Percentiles rank a stretch among this genome's conserved stretches.
These are phyloP conservation scores for Pristiophorus japonicus DNA, from an alignment of 2,113 vertebrate species.

Conservation along the genomic window DNA sequence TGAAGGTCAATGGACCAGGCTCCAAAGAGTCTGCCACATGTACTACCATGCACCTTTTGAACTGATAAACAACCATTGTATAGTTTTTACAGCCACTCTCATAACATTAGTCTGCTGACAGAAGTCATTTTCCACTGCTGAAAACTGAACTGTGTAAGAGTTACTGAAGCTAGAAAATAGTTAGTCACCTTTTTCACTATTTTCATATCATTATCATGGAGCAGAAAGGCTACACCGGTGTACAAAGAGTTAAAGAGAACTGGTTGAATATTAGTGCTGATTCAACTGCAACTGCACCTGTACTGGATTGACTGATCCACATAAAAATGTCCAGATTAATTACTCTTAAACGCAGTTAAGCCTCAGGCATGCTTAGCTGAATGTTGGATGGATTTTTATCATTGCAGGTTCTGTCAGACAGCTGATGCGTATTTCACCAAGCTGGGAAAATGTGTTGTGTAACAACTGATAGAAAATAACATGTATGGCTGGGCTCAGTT, in stretches of 20 bases:
- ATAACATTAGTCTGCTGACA: not conserved
- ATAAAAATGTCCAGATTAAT: conserved; percentile 17
- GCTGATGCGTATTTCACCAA: not conserved
- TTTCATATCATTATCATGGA: not conserved
- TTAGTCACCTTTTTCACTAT: not conserved
- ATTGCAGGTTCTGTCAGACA: not conserved
- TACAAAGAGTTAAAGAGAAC: not conserved
- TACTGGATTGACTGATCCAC: not conserved
- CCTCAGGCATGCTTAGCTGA: not conserved
- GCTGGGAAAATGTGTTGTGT: not conserved
- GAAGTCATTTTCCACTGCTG: not conserved
- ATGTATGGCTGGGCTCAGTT: not conserved
- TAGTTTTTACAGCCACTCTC: not conserved
- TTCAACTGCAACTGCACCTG: conserved; percentile 11
- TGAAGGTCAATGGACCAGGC: conserved; percentile 28
- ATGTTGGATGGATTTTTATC: conserved; percentile 3
- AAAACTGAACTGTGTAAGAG: not conserved
- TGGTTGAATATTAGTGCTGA: not conserved
- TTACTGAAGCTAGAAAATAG: not conserved
- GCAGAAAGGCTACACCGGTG: not conserved
- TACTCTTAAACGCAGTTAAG: conserved; percentile 10
- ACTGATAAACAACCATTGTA: conserved; percentile 21
- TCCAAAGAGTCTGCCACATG: conserved; percentile 23
- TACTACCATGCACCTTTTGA: conserved; percentile 1
- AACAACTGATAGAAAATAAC: not conserved